phyloP scores from a whole-genome alignment of 2,797 vertebrate genomes.

The Delichon dasypus region DNA sequence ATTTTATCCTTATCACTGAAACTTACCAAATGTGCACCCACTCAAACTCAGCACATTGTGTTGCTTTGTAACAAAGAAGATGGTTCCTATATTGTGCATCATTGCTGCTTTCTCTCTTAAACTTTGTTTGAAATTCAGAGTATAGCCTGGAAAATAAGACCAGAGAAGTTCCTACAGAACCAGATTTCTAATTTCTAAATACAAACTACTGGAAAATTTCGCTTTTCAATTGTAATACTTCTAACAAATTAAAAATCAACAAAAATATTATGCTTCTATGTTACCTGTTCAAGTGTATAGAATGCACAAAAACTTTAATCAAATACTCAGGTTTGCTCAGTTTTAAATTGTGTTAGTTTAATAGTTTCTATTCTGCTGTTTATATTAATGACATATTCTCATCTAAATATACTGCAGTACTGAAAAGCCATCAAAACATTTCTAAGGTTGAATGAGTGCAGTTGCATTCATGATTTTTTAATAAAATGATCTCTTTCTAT shows the following conservation, averaged over 20 bases:
- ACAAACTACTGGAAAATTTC: slow-evolving; percentile 70
- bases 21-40: slow-evolving; percentile 25
- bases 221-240: slow-evolving; percentile 70
- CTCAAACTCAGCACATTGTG: neutral
- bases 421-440: slow-evolving; percentile 94
- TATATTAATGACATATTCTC: slow-evolving; percentile 96
- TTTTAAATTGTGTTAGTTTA: slow-evolving; percentile 98
- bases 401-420: slow-evolving; percentile 91
- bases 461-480: slow-evolving; percentile 85
- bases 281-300: slow-evolving; percentile 83
- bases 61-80: slow-evolving; percentile 9
- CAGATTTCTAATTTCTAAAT: slow-evolving; percentile 70
- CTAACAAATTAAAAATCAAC: slow-evolving; percentile 80
- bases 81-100: neutral
- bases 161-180: slow-evolving; percentile 13
- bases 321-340: slow-evolving; percentile 95
- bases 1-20: slow-evolving; percentile 32
- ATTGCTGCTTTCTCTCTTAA: slow-evolving; percentile 31
- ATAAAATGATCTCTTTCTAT: slow-evolving; percentile 88
- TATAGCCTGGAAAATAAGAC: slow-evolving; percentile 25
- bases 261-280: slow-evolving; percentile 76
- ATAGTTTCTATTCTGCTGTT: slow-evolving; percentile 96
- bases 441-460: slow-evolving; percentile 97
- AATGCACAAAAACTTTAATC: slow-evolving; percentile 98
- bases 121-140: slow-evolving; percentile 40